Evolutionary conservation across 2,888 invertebrate genomes (phyloP), one percentile per base, ranked within the genome.

Genomic region (Cantharis rustica): DNA sequence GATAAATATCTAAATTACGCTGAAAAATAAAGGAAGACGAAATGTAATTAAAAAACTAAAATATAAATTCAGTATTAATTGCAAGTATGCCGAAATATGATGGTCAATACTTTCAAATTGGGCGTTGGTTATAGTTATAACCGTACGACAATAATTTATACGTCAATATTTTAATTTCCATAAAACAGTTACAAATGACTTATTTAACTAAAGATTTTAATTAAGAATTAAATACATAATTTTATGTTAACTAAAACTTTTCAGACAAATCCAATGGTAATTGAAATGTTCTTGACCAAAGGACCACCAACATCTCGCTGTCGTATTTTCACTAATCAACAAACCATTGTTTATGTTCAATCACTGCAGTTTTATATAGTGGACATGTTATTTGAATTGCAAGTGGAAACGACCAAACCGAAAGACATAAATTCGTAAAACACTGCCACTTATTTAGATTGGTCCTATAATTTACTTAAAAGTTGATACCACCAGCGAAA

Each of bases 271-370:
- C 71, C 71, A 73, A 16, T 61, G 47, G 77, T 77, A 77, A 86
- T 87, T 86, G 86, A 87, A 87, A 87, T 86, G 86, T 87, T 66
- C 86, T 85, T 82, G 80, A 82, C 82, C 82, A 82, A 83, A 77
- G 85, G 86, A 87, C 87, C 87, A 87, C 86, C 87, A 81, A 81
- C 85, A 83, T 84, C 80, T 82, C 84, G 84, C 82, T 81, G 80
- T 81, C 83, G 84, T 86, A 86, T 86, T 86, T 86, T 87, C 84
- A 86, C 86, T 86, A 87, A 86, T 87, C 87, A 87, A 85, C 84
- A 80, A n/a, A 83, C 82, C 86, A 86, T 87, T 86, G 86, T 87
- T 87, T 87, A 87, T 86, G 86, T 84, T 86, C 86, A 84, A 85
- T 86, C 86, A 84, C 82, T 76, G 80, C 82, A 83, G 84, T 84